A percentile compares a stretch with the other conserved stretches of the same genome.
phyloP scores from a whole-genome alignment of 2,113 vertebrate genomes.

The Plotosus lineatus region DNA sequence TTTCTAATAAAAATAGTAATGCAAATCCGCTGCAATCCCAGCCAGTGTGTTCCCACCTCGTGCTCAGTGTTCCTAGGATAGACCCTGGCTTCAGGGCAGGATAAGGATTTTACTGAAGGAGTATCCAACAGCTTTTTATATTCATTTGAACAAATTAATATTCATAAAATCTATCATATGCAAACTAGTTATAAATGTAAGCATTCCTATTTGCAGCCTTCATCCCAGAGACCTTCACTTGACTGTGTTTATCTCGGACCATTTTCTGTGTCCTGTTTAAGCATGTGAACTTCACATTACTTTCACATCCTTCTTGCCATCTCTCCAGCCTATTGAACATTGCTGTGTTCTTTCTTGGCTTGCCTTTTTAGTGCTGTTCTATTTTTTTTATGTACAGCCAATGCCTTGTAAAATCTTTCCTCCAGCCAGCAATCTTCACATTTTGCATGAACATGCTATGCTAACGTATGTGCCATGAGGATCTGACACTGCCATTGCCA shows the following conservation, averaged over 20 bases:
- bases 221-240: not conserved
- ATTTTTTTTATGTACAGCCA: slow-evolving; percentile 18
- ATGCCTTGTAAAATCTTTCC: slow-evolving; percentile 19
- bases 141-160: not conserved
- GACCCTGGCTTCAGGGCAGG: not conserved
- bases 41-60: not conserved
- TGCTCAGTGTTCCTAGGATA: not conserved
- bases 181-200: not conserved
- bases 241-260: too few relatives aligned
- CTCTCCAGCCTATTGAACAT: not conserved
- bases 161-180: not conserved
- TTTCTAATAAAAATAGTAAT: not conserved
- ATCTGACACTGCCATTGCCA: slow-evolving; percentile 52
- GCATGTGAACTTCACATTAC: not conserved
- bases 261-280: not conserved
- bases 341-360: not conserved
- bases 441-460: slow-evolving; percentile 21
- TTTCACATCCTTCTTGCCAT: slow-evolving; percentile 11
- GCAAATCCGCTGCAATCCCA: not conserved
- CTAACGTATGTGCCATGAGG: slow-evolving; percentile 35
- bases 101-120: not conserved
- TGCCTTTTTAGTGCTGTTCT: not conserved
- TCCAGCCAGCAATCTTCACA: slow-evolving; percentile 31
- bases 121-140: not conserved
- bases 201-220: not conserved